Percentiles rank a stretch among this genome's conserved stretches.
These are phyloP conservation scores for Oncorhynchus nerka DNA, from an alignment of 2,113 vertebrate species.

Conservation along the genomic window DNA sequence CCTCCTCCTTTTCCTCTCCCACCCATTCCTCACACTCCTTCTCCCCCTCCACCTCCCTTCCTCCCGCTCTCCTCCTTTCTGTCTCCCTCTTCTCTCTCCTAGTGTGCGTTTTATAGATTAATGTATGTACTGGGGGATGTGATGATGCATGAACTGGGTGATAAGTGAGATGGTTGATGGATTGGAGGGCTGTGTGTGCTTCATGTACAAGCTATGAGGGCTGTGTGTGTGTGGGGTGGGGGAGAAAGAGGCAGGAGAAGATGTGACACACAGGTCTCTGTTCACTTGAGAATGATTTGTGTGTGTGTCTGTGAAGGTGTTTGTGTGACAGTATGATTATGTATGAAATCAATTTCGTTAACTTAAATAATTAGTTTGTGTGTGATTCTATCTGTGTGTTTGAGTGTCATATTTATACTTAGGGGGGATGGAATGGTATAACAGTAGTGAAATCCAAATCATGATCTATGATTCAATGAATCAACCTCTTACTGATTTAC, in stretches of 20 bases:
- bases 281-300: neutral
- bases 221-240: neutral
- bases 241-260: neutral
- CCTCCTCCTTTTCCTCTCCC: neutral
- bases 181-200: slow-evolving; percentile 46
- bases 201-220: slow-evolving; percentile 28
- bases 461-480: slow-evolving; percentile 49
- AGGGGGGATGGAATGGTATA: neutral
- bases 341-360: neutral
- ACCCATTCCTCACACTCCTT: neutral
- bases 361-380: slow-evolving; percentile 21
- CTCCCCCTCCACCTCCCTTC: neutral
- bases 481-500: slow-evolving; percentile 53
- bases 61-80: neutral
- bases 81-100: neutral
- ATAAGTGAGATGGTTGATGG: slow-evolving; percentile 40
- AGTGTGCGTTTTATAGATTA: neutral
- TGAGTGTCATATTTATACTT: slow-evolving; percentile 5
- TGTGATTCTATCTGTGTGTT: slow-evolving; percentile 33
- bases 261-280: slow-evolving; percentile 5
- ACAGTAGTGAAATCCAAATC: neutral
- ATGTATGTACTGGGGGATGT: too few species aligned
- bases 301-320: neutral
- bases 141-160: slow-evolving; percentile 36
- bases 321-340: neutral